These are phyloP conservation scores for Archaeoteleia sp. DNA, from an alignment of 2,888 invertebrate species.

Conservation along the genomic window DNA sequence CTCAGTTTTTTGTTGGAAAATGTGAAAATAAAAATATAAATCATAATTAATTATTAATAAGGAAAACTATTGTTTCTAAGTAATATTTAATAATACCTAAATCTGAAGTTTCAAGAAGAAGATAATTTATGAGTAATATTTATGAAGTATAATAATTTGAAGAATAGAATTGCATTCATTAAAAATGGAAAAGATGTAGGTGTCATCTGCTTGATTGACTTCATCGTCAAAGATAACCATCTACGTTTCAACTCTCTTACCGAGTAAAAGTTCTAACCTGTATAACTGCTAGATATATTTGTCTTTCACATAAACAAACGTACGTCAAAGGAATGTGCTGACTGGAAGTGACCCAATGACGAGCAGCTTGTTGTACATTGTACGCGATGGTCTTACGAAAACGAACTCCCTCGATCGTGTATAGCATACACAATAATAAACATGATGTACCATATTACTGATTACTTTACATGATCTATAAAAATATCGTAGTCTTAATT, in stretches of 20 bases:
- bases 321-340: conserved; percentile 24
- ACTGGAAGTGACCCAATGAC: conserved; percentile 26
- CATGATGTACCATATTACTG: conserved; percentile 4
- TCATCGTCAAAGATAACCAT: conserved; percentile 6
- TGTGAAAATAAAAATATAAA: too few species aligned
- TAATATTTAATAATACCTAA: too few species aligned
- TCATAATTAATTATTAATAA: too few species aligned
- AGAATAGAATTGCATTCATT: too few species aligned
- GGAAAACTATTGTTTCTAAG: too few species aligned
- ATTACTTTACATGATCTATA: neutral
- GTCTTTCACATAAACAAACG: conserved; percentile 21
- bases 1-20: too few species aligned
- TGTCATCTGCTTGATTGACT: neutral
- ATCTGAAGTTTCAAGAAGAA: too few species aligned
- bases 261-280: conserved; percentile 23
- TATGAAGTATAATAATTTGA: too few species aligned
- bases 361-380: conserved; percentile 3
- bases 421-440: conserved; percentile 14
- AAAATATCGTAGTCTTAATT: too few species aligned
- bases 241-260: conserved; percentile 13
- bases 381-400: conserved; percentile 13
- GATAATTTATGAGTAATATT: too few species aligned
- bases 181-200: too few species aligned
- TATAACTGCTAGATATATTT: conserved; percentile 26
- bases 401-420: conserved; percentile 5